Percentiles rank a stretch among this genome's conserved stretches.
Evolutionary conservation across 2,113 vertebrate genomes (phyloP).

Genomic region (Macrotis lagotis): DNA sequence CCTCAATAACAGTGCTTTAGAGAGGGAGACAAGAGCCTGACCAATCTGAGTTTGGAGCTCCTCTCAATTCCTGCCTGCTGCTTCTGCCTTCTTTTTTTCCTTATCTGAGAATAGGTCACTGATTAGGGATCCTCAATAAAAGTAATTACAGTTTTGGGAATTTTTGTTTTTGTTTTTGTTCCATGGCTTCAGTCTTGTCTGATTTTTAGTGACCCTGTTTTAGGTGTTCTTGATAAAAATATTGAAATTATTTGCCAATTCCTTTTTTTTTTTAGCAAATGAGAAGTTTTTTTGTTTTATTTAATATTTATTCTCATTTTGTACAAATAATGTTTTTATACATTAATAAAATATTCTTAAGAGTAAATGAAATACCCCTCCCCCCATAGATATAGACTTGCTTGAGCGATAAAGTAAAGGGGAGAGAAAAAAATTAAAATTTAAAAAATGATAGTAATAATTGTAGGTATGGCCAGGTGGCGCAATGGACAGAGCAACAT

Average conservation of each 20-base stretch:
- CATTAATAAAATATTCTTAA: too few species aligned
- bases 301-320: too few species aligned
- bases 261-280: too few species aligned
- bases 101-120: background rate
- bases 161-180: background rate
- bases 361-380: too few species aligned
- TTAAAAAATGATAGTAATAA: too few species aligned
- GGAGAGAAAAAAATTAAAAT: too few species aligned
- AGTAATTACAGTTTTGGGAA: background rate
- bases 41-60: background rate
- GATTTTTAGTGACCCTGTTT: background rate
- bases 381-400: too few species aligned
- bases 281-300: too few species aligned
- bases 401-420: too few species aligned
- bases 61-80: background rate
- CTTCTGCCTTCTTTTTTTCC: background rate
- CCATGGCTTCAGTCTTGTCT: background rate
- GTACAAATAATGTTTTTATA: too few species aligned
- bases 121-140: background rate
- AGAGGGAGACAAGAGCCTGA: background rate
- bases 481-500: too few species aligned
- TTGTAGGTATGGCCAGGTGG: too few species aligned
- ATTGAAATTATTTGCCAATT: background rate
- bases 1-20: background rate
- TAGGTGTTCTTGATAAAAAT: background rate